These are phyloP conservation scores for Ceraclea dissimilis DNA, from an alignment of 2,888 invertebrate genomes.

Conservation along the genomic window DNA sequence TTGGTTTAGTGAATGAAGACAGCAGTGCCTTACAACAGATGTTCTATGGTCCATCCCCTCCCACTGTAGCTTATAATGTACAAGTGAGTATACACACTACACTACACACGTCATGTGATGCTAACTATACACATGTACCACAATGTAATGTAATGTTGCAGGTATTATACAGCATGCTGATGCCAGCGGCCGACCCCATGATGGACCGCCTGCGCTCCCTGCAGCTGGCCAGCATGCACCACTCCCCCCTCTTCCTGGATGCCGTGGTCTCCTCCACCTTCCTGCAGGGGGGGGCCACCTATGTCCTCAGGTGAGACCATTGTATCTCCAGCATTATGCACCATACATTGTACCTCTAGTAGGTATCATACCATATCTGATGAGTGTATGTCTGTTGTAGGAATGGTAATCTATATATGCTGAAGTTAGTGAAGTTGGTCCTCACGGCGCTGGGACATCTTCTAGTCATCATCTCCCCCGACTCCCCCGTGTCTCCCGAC, in stretches of 20 bases:
- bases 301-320: conserved; percentile 39
- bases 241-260: conserved; percentile 44
- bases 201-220: conserved; percentile 57
- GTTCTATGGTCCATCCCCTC: conserved; percentile 44
- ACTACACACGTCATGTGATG: too few species aligned
- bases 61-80: conserved; percentile 45
- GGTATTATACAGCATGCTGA: conserved; percentile 82
- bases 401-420: conserved; percentile 79
- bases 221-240: conserved; percentile 55
- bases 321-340: too few species aligned
- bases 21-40: conserved; percentile 41
- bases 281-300: conserved; percentile 42
- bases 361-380: too few species aligned
- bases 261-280: conserved; percentile 45
- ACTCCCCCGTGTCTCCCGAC: conserved; percentile 33
- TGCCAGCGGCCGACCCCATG: conserved; percentile 81
- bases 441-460: conserved; percentile 81
- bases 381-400: conserved; percentile 37
- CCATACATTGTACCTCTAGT: too few species aligned
- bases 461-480: conserved; percentile 53
- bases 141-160: conserved; percentile 25
- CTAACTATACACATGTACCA: too few species aligned
- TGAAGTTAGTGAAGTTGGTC: conserved; percentile 83
- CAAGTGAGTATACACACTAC: conserved; percentile 36
- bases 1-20: conserved; percentile 41